A percentile compares a stretch with the other conserved stretches of the same genome.
Evolutionary conservation across 1,140 invertebrate genomes (phyloP).

Genomic region (Camponotus floridanus): DNA sequence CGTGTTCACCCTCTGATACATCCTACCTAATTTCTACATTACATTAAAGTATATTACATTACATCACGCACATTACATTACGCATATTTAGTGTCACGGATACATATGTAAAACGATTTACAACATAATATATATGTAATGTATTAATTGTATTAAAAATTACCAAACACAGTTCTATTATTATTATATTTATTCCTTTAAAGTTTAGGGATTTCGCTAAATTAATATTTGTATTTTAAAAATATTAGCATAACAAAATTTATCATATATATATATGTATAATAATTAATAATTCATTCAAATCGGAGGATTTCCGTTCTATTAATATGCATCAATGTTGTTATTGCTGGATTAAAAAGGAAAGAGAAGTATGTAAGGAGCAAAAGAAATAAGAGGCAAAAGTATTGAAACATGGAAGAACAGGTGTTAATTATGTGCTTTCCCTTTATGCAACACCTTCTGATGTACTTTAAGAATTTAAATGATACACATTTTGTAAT

Average conservation of each 20-base stretch:
- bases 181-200: not conserved
- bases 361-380: not conserved
- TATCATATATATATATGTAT: not conserved
- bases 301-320: not conserved
- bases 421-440: constrained; percentile 47
- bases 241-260: not conserved
- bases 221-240: constrained; percentile 3
- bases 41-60: constrained; percentile 26
- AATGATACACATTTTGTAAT: not conserved
- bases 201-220: not conserved
- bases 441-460: not conserved
- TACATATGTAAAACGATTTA: not conserved
- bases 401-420: constrained; percentile 58
- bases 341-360: constrained; percentile 49
- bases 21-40: constrained; percentile 23
- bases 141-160: not conserved
- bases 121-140: not conserved
- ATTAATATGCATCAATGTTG: constrained; percentile 28
- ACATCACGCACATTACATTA: not conserved
- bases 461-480: constrained; percentile 12
- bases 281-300: constrained; percentile 3
- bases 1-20: constrained; percentile 1
- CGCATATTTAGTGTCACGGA: not conserved
- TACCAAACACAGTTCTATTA: too few relatives aligned
- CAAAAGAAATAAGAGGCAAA: constrained; percentile 12